Conservation (phyloP, 2,797 vertebrate genomes). For the Perodicticus potto region DNA sequence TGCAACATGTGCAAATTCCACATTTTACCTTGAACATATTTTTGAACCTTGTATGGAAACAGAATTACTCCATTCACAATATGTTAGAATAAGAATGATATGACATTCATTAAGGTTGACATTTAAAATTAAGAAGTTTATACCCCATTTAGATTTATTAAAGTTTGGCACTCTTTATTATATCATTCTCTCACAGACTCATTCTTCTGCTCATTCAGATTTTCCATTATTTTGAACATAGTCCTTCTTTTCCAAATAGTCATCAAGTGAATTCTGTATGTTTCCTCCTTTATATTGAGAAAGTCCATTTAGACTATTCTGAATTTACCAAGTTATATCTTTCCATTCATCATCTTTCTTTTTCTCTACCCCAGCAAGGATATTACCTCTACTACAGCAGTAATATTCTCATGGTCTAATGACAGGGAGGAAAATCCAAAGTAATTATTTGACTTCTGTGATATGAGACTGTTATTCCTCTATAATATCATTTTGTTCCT, state of each 20-base stretch:
- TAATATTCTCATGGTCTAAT: not conserved
- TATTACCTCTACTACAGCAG: not conserved
- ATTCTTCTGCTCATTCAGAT: not conserved
- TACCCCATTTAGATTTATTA: no score
- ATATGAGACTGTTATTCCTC: no score
- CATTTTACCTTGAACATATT: not conserved
- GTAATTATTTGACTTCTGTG: not conserved
- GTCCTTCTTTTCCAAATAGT: not conserved
- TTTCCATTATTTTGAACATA: not conserved
- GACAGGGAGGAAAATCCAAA: not conserved
- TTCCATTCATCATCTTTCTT: no score
- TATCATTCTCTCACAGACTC: not conserved
- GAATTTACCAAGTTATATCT: not conserved
- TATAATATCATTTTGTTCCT: not conserved
- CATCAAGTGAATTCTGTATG: not conserved
- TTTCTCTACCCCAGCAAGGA: no score
- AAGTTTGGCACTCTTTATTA: not conserved
- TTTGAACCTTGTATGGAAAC: not conserved
- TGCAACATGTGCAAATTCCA: not conserved
- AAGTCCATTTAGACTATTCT: not conserved
- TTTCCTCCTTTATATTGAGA: not conserved
- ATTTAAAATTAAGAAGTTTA: not conserved
- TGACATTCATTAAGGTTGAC: not conserved
- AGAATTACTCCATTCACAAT: not conserved
- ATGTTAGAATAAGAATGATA: not conserved